Conservation (phyloP, 2,797 vertebrate genomes). For the Bryconaethiops microstoma region DNA sequence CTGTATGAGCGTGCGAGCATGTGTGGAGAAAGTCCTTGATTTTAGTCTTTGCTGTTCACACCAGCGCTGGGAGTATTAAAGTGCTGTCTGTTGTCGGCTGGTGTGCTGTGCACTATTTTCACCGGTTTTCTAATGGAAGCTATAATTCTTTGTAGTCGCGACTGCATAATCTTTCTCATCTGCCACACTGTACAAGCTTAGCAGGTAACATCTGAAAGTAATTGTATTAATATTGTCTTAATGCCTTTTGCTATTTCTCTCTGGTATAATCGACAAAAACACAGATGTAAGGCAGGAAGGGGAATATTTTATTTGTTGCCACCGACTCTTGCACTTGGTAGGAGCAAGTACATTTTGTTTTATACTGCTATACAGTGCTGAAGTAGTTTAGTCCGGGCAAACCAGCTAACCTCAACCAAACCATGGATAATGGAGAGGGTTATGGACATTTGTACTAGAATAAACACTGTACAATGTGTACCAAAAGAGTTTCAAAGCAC, state of each 20-base stretch:
- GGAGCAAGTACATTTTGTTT: conserved; percentile 52
- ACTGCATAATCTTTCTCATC: conserved; percentile 55
- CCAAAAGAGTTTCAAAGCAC: neutral
- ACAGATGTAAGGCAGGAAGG: conserved; percentile 34
- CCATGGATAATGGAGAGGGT: neutral
- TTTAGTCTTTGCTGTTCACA: conserved; percentile 65
- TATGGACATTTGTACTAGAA: neutral
- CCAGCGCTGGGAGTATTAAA: conserved; percentile 72
- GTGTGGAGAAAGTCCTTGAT: conserved; percentile 67
- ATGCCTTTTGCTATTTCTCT: conserved; percentile 33
- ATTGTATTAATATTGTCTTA: conserved; percentile 54
- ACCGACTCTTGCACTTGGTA: conserved; percentile 42
- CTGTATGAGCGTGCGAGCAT: conserved; percentile 63
- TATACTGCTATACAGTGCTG: conserved; percentile 67
- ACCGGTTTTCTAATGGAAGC: conserved; percentile 49
- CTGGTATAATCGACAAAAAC: conserved; percentile 40
- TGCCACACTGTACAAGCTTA: conserved; percentile 43
- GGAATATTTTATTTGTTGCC: conserved; percentile 32
- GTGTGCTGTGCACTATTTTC: conserved; percentile 57
- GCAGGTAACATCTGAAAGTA: conserved; percentile 46
- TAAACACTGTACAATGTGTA: neutral
- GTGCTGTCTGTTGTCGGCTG: conserved; percentile 70
- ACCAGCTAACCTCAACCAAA: neutral
- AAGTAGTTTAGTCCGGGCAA: conserved; percentile 6
- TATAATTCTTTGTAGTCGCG: conserved; percentile 58